Evolutionary conservation across 2,797 vertebrate genomes (phyloP).

Genomic region (Pangasius djambal): DNA sequence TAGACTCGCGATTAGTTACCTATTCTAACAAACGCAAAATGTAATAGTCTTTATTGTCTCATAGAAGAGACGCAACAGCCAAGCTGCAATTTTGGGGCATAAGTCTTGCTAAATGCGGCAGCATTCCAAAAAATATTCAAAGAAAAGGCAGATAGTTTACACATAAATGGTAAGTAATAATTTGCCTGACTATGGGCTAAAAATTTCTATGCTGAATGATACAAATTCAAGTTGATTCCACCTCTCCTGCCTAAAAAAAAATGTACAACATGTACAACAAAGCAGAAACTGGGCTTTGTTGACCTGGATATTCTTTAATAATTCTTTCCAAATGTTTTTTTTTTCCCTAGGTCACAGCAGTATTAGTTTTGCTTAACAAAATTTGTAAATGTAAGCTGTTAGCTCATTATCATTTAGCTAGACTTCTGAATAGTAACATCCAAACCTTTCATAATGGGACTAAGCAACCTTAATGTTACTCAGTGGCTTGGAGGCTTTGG

Average conservation of each 20-base stretch:
- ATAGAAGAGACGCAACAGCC: background rate
- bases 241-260: background rate
- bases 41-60: background rate
- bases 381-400: background rate
- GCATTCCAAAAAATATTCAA: background rate
- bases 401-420: background rate
- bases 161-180: background rate
- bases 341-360: background rate
- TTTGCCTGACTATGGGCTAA: background rate
- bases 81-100: background rate
- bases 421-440: background rate
- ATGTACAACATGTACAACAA: background rate
- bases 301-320: background rate
- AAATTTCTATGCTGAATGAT: background rate
- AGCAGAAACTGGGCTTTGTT: background rate
- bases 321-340: background rate
- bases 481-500: background rate
- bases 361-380: background rate
- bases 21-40: background rate
- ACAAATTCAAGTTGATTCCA: background rate
- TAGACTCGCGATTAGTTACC: background rate
- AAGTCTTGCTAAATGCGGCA: conserved; percentile 4
- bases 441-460: background rate
- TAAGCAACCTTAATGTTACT: background rate
- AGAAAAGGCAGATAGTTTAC: conserved; percentile 4